Base-by-base conservation (phyloP, 2,888 invertebrate species). In the Pollenia labialis region DNA sequence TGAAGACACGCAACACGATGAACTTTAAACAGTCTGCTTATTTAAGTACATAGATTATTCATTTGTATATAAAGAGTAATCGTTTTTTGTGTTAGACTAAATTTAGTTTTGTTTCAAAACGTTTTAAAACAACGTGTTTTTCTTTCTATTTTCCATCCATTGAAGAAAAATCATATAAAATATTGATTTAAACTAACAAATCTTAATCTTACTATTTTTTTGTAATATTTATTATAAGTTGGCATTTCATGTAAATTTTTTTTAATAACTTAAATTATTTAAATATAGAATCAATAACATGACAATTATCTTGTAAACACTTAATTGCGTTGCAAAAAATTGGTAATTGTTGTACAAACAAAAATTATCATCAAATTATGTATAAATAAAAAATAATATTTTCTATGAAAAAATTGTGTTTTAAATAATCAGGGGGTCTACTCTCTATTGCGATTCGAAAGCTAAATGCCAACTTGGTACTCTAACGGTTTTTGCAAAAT, bases 1-100 rank as follows among this genome's bases (percentile, higher is more conserved):
- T 6, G 93, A 94, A 64, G 93, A 93, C 42, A 90, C 93, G 71
- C 93, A 94, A 71, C 95, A 96, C 89, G 95, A 96, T 89, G 96
- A 96, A 92, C 93, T 96, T 88, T 95, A 95, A 94, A 23, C 40
- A 46, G 52, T 50, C 16, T 58, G 9, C 16, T 16, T 50, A 71
- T 46, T 16, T 0, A 23, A 62, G 10, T 44, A n/a, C n/a, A n/a
- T n/a, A 46, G 42, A 66, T 52, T 86, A 68, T 46, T 58, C 11
- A 18, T 12, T 11, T 68, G 50, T 52, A 64, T 40, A 80, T 71
- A 62, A 58, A 4, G 56, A 66, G 71, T 50, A 40, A 6, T 42
- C 62, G 62, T 60, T 44, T 66, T 58, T 14, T 48, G 32, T 71
- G 50, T 81, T 89, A 90, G 91, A 91, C 91, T 91, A 91, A 91